These are phyloP conservation scores for Ephialtes manifestator DNA, from an alignment of 2,888 invertebrate species.

Conservation along the genomic window DNA sequence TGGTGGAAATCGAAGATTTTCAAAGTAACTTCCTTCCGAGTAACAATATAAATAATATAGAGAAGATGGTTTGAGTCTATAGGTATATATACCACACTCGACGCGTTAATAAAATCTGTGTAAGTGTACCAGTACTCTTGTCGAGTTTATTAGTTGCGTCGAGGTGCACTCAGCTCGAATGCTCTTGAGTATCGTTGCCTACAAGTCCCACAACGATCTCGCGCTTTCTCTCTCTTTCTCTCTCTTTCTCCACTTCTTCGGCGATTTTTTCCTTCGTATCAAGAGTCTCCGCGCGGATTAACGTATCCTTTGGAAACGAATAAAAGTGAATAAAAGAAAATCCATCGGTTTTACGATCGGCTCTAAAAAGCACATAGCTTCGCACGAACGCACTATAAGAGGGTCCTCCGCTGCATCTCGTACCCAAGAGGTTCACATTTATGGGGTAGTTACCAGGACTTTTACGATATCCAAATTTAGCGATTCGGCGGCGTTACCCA, in stretches of 20 bases:
- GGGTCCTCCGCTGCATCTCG: conserved; percentile 30
- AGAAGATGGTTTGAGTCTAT: background rate
- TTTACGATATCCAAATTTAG: conserved; percentile 74
- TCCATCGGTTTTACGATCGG: conserved; percentile 69
- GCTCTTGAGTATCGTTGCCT: conserved; percentile 32
- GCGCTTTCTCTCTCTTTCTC: background rate
- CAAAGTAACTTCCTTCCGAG: conserved; percentile 1
- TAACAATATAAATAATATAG: conserved; percentile 20
- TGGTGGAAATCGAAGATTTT: background rate
- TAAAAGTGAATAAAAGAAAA: conserved; percentile 62
- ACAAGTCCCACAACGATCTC: background rate
- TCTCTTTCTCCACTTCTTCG: background rate
- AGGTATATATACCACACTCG: conserved; percentile 5
- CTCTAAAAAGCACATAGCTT: conserved; percentile 68
- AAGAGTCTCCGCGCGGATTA: conserved; percentile 57
- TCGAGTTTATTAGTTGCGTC: conserved; percentile 61
- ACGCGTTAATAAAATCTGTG: conserved; percentile 58
- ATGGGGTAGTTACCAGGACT: conserved; percentile 71
- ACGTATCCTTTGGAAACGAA: conserved; percentile 57
- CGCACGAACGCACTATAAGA: conserved; percentile 29
- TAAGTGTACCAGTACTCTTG: conserved; percentile 59
- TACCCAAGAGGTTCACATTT: conserved; percentile 59
- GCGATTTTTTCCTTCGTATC: conserved; percentile 20
- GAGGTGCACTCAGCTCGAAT: conserved; percentile 42
- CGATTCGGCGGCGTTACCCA: conserved; percentile 66